Base-by-base conservation (phyloP, 2,797 vertebrate genomes). In the Taenioides sp. region DNA sequence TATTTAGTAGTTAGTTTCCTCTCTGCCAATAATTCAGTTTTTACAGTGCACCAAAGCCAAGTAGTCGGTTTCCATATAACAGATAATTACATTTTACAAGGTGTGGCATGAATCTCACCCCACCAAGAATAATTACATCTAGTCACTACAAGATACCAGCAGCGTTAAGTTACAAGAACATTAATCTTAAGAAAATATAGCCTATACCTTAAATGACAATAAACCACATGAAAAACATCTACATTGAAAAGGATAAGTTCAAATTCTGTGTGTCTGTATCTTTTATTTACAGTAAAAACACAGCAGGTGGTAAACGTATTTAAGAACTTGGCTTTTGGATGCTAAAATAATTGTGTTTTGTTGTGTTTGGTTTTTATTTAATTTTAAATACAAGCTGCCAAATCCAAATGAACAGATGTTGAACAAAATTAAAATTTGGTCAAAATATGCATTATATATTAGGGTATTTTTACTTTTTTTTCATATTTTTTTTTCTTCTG, bases 11-110 rank as follows among this genome's bases (percentile, higher is more conserved):
- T 61, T 43, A 40, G 12, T 14, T 31, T 34, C 7, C 0, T 20
- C 31, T 20, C 18, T 34, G 60, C 28, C 60, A 20, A 2, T 37
- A 31, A 31, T 60, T 60, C 25, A 60, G 27, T 34, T 62, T 62
- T 62, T 37, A 37, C 31, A 62, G 31, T n/a, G 20, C 20, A 10
- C 31, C 31, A 14, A 34, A 62, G 60, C 31, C 31, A 62, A 62
- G 60, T 34, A 18, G 31, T 12, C 11, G 31, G 28, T 62, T 40
- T 62, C 60, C 60, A 20, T 59, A 7, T 59, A 22, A 57, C 27
- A 59, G 23, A 28, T 60, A 62, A 62, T 62, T 37, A 40, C 22
- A 9, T 62, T 62, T 62, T 62, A 62, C 60, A 37, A 62, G 60
- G 31, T 62, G 60, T n/a, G 20, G 27, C 60, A 62, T 11, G 31